Conservation (phyloP, 64 coral and sea anemone genomes). For the Dendrophyllia cribrosa region DNA sequence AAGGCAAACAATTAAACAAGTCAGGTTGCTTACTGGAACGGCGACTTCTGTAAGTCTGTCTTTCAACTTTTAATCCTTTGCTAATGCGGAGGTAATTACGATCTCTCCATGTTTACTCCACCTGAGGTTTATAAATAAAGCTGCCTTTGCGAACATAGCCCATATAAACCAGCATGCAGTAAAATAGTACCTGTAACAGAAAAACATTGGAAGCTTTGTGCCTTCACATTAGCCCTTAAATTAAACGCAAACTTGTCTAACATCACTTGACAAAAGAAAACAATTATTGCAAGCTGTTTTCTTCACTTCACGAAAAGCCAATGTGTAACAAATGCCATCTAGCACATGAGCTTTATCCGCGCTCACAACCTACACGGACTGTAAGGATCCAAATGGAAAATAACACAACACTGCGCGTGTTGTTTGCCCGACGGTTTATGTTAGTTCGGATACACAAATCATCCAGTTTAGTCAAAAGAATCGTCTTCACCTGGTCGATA, state of each 20-base stretch:
- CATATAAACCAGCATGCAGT: background rate
- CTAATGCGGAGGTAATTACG: background rate
- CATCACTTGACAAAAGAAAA: background rate
- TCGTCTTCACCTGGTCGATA: background rate
- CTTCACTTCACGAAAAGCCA: background rate
- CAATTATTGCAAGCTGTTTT: background rate
- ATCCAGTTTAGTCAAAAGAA: background rate
- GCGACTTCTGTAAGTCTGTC: background rate
- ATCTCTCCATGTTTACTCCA: background rate
- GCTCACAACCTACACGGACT: background rate
- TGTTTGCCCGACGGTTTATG: background rate
- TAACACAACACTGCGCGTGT: background rate
- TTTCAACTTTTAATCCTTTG: background rate
- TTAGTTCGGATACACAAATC: background rate
- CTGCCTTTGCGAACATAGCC: background rate
- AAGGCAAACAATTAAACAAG: background rate
- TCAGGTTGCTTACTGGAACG: background rate
- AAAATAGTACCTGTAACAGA: background rate
- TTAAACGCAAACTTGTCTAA: conserved; percentile 1
- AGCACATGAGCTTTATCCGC: background rate
- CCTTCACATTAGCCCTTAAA: background rate
- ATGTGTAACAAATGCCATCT: background rate
- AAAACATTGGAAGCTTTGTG: conserved; percentile 1
- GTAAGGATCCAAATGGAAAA: background rate
- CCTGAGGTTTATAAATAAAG: conserved; percentile 44